Conservation (phyloP, 2,113 vertebrate genomes). For the Nothoprocta perdicaria region DNA sequence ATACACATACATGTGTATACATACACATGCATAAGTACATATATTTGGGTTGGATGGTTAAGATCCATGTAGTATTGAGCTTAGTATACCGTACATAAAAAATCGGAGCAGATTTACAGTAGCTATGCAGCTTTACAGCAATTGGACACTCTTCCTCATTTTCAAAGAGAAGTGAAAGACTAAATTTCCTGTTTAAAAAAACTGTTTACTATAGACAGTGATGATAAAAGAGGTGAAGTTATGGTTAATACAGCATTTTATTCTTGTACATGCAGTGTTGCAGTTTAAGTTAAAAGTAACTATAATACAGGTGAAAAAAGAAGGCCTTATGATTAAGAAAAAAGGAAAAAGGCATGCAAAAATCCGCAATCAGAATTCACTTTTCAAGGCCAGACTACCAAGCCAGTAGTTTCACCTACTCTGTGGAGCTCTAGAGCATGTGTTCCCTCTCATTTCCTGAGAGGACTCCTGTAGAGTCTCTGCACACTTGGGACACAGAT, state of each 20-base stretch:
- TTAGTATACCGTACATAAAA: not conserved
- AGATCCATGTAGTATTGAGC: not conserved
- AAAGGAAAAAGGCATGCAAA: not conserved
- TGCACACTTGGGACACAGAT: constrained; percentile 26
- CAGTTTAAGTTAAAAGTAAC: not conserved
- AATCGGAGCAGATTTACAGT: not conserved
- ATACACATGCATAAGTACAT: not conserved
- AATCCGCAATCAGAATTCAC: not conserved
- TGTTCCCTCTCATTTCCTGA: constrained; percentile 4
- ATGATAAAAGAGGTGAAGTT: not conserved
- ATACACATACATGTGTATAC: not conserved
- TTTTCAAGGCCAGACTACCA: not conserved
- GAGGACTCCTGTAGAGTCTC: constrained; percentile 38
- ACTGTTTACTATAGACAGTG: not conserved
- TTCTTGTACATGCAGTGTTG: not conserved
- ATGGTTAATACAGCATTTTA: not conserved
- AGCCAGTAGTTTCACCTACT: not conserved
- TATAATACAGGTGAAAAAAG: not conserved
- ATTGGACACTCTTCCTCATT: not conserved
- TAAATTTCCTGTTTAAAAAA: not conserved
- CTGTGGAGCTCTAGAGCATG: not conserved
- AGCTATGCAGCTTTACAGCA: not conserved
- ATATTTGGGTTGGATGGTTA: not conserved
- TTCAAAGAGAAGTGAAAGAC: not conserved
- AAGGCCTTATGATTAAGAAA: not conserved